Percentiles rank a stretch among this genome's conserved stretches.
These are phyloP conservation scores for Callaeas wilsoni DNA, from an alignment of 2,113 vertebrate genomes.

Conservation along the genomic window DNA sequence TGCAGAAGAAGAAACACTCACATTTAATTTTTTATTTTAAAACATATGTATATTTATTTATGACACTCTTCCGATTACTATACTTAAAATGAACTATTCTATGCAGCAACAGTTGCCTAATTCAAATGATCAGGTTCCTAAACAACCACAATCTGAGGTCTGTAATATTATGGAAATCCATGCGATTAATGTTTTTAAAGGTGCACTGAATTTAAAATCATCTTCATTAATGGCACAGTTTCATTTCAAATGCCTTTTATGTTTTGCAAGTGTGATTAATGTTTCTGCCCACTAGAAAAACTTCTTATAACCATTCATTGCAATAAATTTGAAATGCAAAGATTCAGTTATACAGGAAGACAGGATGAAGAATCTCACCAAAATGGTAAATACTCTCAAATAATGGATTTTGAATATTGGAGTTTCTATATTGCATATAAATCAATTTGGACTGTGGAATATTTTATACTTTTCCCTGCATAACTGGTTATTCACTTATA, in stretches of 20 bases:
- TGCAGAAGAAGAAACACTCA: neutral
- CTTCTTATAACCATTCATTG: neutral
- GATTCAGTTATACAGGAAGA: neutral
- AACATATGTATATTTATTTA: neutral
- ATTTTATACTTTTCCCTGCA: neutral
- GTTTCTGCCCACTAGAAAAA: neutral
- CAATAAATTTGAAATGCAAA: constrained; percentile 17
- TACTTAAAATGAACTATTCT: neutral
- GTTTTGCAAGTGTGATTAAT: constrained; percentile 24
- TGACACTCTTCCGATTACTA: neutral
- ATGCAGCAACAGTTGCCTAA: neutral
- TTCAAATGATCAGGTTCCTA: neutral
- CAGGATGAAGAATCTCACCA: neutral
- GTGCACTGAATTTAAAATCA: neutral
- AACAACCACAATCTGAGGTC: neutral
- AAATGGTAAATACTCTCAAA: neutral
- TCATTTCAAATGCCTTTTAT: neutral
- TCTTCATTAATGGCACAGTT: neutral
- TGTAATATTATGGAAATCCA: neutral
- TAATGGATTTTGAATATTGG: neutral
- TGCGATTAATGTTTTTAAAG: neutral
- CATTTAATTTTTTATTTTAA: neutral
- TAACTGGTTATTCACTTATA: neutral
- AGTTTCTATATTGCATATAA: neutral
- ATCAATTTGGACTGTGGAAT: neutral